phyloP scores from a whole-genome alignment of 2,888 invertebrate species.

The Abscondita cerata region DNA sequence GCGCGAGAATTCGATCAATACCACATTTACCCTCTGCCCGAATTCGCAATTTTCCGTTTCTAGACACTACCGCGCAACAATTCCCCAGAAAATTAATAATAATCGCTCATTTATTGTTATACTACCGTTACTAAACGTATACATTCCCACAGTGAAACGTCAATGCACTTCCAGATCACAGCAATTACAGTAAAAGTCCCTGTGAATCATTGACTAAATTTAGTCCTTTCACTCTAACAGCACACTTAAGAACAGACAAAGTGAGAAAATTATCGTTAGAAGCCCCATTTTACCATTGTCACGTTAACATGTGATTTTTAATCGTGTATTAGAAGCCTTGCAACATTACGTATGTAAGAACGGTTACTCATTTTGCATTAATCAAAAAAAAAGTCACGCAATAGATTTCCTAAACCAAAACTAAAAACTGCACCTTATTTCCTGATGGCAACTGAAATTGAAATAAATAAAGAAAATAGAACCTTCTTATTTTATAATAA shows the following conservation, averaged over 20 bases:
- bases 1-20: constrained; percentile 46
- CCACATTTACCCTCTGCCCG: constrained; percentile 47
- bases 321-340: constrained; percentile 25
- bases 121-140: constrained; percentile 7
- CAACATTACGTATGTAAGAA: constrained; percentile 16
- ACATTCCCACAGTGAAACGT: constrained; percentile 12
- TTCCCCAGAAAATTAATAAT: constrained; percentile 29
- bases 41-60: constrained; percentile 45
- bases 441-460: too few species aligned
- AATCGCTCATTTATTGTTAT: constrained; percentile 19
- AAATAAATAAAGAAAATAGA: too few species aligned
- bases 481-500: too few species aligned
- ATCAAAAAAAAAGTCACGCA: too few species aligned
- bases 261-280: constrained; percentile 25
- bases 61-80: constrained; percentile 27
- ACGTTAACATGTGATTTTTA: constrained; percentile 20
- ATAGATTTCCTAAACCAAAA: too few species aligned
- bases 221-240: constrained; percentile 6
- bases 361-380: constrained; percentile 8
- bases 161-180: background rate
- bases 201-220: constrained; percentile 19
- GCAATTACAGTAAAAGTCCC: background rate
- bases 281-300: constrained; percentile 15
- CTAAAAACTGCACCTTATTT: too few species aligned
- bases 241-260: constrained; percentile 14